Percentiles rank a stretch among this genome's conserved stretches.
Evolutionary conservation across 1,140 invertebrate genomes (phyloP).

Genomic region (Riptortus pedestris): DNA sequence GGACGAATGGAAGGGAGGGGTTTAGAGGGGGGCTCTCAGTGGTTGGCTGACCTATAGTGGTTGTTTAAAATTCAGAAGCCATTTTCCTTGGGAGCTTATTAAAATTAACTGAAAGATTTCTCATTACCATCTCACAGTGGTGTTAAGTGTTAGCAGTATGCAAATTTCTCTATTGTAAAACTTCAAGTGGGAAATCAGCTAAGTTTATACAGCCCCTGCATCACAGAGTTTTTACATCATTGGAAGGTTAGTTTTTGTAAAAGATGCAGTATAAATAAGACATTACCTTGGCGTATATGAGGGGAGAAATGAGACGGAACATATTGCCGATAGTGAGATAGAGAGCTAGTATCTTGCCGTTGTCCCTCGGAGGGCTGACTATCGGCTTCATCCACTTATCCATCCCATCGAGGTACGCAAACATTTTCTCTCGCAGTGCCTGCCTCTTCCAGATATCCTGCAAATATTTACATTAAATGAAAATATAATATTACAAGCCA

Average conservation of each 20-base stretch:
- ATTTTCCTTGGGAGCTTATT: too few relatives aligned
- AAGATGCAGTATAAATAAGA: background rate
- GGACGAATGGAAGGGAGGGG: too few relatives aligned
- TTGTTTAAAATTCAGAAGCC: too few relatives aligned
- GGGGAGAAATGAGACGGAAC: slow-evolving; percentile 17
- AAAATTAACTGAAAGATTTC: too few relatives aligned
- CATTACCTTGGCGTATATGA: slow-evolving; percentile 26
- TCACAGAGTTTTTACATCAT: too few relatives aligned
- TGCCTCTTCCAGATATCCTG: slow-evolving; percentile 25
- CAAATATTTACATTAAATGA: background rate
- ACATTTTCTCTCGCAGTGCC: slow-evolving; percentile 14
- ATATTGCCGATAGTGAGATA: slow-evolving; percentile 17
- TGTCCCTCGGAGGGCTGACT: background rate
- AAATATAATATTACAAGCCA: background rate
- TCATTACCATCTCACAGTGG: too few relatives aligned
- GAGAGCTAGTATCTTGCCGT: slow-evolving; percentile 1
- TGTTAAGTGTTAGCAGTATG: too few relatives aligned
- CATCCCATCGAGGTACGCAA: slow-evolving; percentile 21
- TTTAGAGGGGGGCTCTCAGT: too few relatives aligned
- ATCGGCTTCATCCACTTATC: slow-evolving; percentile 25
- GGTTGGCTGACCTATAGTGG: too few relatives aligned
- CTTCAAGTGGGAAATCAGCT: too few relatives aligned
- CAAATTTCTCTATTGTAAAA: too few relatives aligned
- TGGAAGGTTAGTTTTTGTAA: slow-evolving; percentile 1
- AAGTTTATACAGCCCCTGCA: too few relatives aligned